Percentiles rank a stretch among this genome's conserved stretches.
These are phyloP conservation scores for Dastarcus helophoroides DNA, from an alignment of 2,888 invertebrate genomes.

Conservation along the genomic window DNA sequence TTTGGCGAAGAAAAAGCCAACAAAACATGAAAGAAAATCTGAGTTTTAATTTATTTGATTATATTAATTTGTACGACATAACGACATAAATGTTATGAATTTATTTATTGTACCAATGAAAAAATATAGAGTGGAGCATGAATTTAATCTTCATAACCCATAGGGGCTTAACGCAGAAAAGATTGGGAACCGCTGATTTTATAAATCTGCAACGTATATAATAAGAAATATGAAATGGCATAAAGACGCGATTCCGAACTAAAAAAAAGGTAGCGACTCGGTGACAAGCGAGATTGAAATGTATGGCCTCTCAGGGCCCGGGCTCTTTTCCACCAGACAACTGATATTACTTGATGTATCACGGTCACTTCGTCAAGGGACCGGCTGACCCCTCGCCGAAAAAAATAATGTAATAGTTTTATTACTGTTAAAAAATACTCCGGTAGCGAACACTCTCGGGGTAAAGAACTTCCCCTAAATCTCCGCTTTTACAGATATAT, in stretches of 20 bases:
- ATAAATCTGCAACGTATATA: too few species aligned
- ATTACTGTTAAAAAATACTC: slow-evolving; percentile 30
- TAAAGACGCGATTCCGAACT: slow-evolving; percentile 1
- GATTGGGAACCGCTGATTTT: too few species aligned
- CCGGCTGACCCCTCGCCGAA: slow-evolving; percentile 28
- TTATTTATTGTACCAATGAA: too few species aligned
- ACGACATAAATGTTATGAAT: too few species aligned
- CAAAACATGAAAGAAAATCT: too few species aligned
- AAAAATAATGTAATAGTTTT: slow-evolving; percentile 39
- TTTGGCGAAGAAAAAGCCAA: too few species aligned
- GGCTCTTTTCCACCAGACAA: slow-evolving; percentile 34
- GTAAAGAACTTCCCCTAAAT: background rate
- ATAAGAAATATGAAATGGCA: slow-evolving; percentile 5
- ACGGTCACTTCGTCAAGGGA: slow-evolving; percentile 37
- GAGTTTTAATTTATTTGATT: too few species aligned
- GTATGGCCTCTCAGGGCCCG: slow-evolving; percentile 33
- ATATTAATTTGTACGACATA: too few species aligned
- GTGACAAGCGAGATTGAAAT: slow-evolving; percentile 38
- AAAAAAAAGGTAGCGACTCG: slow-evolving; percentile 13
- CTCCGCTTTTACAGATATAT: background rate
- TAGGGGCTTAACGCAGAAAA: too few species aligned
- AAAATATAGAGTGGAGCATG: too few species aligned
- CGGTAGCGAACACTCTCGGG: background rate
- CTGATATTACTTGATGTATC: slow-evolving; percentile 41
- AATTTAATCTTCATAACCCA: too few species aligned